Conservation (phyloP, 2,888 invertebrate genomes). For the Nymphalis c-album region DNA sequence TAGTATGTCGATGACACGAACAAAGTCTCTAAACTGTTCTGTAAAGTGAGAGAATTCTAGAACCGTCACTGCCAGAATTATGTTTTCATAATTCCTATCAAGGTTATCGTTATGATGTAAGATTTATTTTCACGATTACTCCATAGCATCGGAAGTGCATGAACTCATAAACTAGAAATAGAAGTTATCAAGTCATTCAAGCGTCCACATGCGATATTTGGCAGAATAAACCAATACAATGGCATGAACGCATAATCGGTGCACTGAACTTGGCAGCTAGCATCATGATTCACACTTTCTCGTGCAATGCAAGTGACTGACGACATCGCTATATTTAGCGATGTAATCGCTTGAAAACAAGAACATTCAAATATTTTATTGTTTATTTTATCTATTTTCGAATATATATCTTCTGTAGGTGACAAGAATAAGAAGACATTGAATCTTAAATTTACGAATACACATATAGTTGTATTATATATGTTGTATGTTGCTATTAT, state of each 20-base stretch:
- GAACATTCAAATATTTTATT: constrained; percentile 10
- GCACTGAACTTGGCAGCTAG: constrained; percentile 65
- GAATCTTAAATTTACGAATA: too few species aligned
- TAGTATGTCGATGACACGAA: too few species aligned
- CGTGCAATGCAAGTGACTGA: constrained; percentile 22
- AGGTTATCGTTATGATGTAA: constrained; percentile 3
- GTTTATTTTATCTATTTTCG: constrained; percentile 8
- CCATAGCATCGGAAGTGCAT: constrained; percentile 43
- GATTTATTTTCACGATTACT: constrained; percentile 10
- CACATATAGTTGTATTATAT: too few species aligned
- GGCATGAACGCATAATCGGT: constrained; percentile 42
- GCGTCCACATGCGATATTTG: constrained; percentile 35
- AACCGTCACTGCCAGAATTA: too few species aligned
- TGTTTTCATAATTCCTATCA: neutral
- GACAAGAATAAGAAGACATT: too few species aligned
- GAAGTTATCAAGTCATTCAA: constrained; percentile 37
- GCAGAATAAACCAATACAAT: constrained; percentile 28
- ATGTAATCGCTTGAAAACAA: constrained; percentile 13
- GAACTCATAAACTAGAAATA: constrained; percentile 60
- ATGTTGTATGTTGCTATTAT: too few species aligned
- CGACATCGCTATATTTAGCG: constrained; percentile 26
- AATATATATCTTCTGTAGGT: neutral
- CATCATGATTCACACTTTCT: constrained; percentile 43
- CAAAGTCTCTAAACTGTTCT: too few species aligned
- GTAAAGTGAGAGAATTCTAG: too few species aligned